A percentile compares a stretch with the other conserved stretches of the same genome.
Evolutionary conservation across 1,140 invertebrate genomes (phyloP).

Genomic region (Octopus sinensis): DNA sequence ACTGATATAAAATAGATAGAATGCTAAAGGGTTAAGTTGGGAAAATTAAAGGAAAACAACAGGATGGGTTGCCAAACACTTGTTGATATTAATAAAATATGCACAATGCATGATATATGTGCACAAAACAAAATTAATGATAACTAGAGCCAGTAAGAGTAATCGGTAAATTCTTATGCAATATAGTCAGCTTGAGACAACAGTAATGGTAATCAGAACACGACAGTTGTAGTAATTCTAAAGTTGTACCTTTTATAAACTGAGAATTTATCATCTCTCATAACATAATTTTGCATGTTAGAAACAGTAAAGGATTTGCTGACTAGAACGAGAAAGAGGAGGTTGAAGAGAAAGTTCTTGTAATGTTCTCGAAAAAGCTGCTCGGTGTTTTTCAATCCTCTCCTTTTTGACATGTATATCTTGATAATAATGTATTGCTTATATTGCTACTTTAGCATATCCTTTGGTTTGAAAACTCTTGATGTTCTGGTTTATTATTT

Average conservation of each 20-base stretch:
- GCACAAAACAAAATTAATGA: neutral
- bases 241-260: too few relatives aligned
- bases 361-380: constrained; percentile 1
- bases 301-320: neutral
- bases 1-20: too few relatives aligned
- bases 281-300: neutral
- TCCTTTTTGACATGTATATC: neutral
- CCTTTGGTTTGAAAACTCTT: neutral
- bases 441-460: neutral
- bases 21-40: too few relatives aligned
- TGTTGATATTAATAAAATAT: neutral
- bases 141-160: neutral
- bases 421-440: constrained; percentile 8
- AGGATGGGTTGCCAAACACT: neutral
- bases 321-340: neutral
- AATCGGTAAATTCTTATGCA: too few relatives aligned
- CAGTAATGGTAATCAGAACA: too few relatives aligned
- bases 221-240: too few relatives aligned
- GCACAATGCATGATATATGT: neutral
- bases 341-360: constrained; percentile 3
- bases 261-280: neutral
- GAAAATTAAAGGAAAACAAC: neutral
- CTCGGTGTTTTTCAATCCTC: neutral
- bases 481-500: constrained; percentile 4
- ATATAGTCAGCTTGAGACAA: too few relatives aligned